Conservation (phyloP, 2,888 invertebrate genomes). For the Neoascia interrupta region DNA sequence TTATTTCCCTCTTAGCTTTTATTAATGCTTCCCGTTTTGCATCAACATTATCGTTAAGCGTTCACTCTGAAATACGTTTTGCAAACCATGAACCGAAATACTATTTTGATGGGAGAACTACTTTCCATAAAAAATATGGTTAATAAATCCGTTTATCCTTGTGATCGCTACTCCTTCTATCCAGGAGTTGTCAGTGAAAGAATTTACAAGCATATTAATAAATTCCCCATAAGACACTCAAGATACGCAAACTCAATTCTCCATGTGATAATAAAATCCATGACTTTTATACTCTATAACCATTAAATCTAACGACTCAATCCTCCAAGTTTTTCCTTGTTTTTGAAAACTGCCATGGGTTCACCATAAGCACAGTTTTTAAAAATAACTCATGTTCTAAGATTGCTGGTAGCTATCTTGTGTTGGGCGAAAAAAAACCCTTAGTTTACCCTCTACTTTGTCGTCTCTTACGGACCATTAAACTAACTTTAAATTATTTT, state of each 20-base stretch:
- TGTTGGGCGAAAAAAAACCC: neutral
- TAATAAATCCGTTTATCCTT: no score
- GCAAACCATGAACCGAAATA: no score
- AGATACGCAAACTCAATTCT: neutral
- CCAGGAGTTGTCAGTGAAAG: no score
- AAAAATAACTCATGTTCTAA: slow-evolving; percentile 19
- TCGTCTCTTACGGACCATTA: slow-evolving; percentile 49
- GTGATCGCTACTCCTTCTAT: no score
- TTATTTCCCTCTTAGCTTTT: no score
- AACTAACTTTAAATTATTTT: slow-evolving; percentile 16
- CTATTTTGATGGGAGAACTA: no score
- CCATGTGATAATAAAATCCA: slow-evolving; percentile 2
- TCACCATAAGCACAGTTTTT: slow-evolving; percentile 10
- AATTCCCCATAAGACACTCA: no score
- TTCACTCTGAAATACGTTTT: no score
- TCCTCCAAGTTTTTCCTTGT: slow-evolving; percentile 17
- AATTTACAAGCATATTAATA: no score
- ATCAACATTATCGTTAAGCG: no score
- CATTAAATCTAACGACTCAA: slow-evolving; percentile 39
- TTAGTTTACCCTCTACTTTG: slow-evolving; percentile 2
- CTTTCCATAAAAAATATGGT: no score
- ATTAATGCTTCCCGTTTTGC: no score
- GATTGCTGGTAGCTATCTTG: neutral
- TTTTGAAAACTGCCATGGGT: slow-evolving; percentile 17
- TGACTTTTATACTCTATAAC: slow-evolving; percentile 14